Evolutionary conservation across 2,888 invertebrate genomes (phyloP).

Genomic region (Busseola fusca): DNA sequence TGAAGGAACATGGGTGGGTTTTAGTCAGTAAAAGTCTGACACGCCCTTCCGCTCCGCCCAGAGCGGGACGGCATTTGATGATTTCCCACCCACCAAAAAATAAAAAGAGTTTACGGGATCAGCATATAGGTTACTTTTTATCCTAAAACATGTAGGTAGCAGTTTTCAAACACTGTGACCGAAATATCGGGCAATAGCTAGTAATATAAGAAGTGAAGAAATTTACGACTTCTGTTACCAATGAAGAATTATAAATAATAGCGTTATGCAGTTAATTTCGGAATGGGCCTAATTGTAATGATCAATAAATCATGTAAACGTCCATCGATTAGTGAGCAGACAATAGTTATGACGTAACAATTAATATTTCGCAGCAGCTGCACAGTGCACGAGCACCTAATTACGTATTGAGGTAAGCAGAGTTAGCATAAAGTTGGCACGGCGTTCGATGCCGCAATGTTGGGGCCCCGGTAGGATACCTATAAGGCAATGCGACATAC

Average conservation of each 20-base stretch:
- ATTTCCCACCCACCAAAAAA: too few relatives aligned
- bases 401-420: slow-evolving; percentile 50
- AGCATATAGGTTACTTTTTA: neutral
- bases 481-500: slow-evolving; percentile 11
- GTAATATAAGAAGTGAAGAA: slow-evolving; percentile 3
- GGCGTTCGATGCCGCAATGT: slow-evolving; percentile 41
- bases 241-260: slow-evolving; percentile 15
- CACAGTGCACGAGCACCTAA: slow-evolving; percentile 39
- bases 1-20: too few relatives aligned
- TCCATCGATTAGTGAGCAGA: slow-evolving; percentile 48
- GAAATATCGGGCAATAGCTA: neutral
- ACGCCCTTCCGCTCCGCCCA: too few relatives aligned
- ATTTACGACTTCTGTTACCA: neutral
- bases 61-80: too few relatives aligned
- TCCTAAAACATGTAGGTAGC: neutral
- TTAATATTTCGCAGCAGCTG: slow-evolving; percentile 49
- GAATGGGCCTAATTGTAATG: slow-evolving; percentile 33
- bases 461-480: slow-evolving; percentile 25
- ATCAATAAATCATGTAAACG: slow-evolving; percentile 51
- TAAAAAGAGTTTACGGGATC: neutral
- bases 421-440: slow-evolving; percentile 28
- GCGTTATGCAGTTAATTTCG: slow-evolving; percentile 24
- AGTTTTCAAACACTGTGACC: neutral
- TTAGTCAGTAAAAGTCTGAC: too few relatives aligned
- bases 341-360: slow-evolving; percentile 48